These are phyloP conservation scores for Dyspetes luteomarginatus DNA, from an alignment of 2,888 invertebrate genomes.

Conservation along the genomic window DNA sequence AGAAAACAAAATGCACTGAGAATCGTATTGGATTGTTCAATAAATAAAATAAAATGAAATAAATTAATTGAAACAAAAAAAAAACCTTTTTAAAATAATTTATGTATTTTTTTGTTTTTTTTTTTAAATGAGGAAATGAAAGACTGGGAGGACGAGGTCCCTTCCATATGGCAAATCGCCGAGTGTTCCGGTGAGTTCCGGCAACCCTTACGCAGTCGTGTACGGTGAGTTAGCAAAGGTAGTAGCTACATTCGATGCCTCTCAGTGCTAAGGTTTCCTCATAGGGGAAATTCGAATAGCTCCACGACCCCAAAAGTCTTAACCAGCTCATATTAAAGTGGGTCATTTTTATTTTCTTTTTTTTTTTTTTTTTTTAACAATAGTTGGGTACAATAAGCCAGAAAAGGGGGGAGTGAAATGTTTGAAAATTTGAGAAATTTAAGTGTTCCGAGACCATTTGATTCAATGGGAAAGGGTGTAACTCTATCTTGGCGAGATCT, in stretches of 20 bases:
- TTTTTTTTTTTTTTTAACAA: neutral
- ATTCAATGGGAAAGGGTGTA: constrained; percentile 84
- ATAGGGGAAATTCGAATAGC: constrained; percentile 7
- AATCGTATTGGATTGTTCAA: no score
- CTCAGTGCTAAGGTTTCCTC: constrained; percentile 67
- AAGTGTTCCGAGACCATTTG: constrained; percentile 11
- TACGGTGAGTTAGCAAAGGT: constrained; percentile 60
- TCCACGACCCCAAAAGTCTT: neutral
- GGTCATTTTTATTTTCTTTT: neutral
- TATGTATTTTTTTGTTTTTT: no score
- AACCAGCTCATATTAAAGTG: constrained; percentile 3
- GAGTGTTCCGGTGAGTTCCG: constrained; percentile 12
- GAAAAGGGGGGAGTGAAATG: constrained; percentile 48
- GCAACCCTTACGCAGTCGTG: constrained; percentile 64
- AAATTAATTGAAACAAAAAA: neutral
- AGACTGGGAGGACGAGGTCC: constrained; percentile 36
- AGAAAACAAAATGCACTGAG: neutral
- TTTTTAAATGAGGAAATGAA: neutral
- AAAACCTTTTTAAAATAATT: no score
- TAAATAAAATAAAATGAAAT: neutral
- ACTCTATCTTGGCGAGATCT: constrained; percentile 93
- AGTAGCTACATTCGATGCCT: constrained; percentile 62
- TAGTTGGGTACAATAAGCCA: neutral
- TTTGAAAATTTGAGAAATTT: constrained; percentile 37
- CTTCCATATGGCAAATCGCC: constrained; percentile 41